Base-by-base conservation (phyloP, 2,888 invertebrate genomes). In the Microctonus brassicae region DNA sequence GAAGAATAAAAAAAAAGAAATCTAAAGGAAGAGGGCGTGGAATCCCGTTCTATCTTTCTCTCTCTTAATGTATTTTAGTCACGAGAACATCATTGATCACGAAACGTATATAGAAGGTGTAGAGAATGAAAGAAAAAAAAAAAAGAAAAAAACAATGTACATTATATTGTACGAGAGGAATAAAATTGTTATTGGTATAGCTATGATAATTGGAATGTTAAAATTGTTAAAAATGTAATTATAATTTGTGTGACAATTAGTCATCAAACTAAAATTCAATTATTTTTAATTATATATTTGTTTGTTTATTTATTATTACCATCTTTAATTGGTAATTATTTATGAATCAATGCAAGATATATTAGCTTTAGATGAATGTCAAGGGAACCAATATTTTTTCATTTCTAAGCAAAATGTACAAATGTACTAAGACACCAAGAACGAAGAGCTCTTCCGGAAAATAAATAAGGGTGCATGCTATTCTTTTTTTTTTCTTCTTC, bases 61-160 rank as follows among this genome's bases (percentile, higher is more conserved):
- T 47, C 17, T 47, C 47, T 36, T 53, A 67, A 61, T 61, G 73
- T 77, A 77, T 76, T 74, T 73, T 74, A 76, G 77, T 77, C 75
- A 77, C 77, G 77, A 72, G 75, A 73, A 70, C 70, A 55, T 74
- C 72, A 77, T 77, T 74, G 74, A 77, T 77, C 75, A 74, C 71
- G 52, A 47, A 62, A 26, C 55, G 55, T 55, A 55, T 55, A 55
- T 42, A 33, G 42, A 58, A 29, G 63, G 29, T 67, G 47, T 69
- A 42, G 67, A 34, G 64, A 39, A 11, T 34, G 52, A 39, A 65
- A 61, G 61, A 61, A 29, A 47, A 53, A 52, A 62, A 70, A 33
- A n/a, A 60, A 39, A 68, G 36, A 53, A 33, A 33, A 53, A 42
- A 70, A 39, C 10, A 36, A 17, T 68, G 17, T 17, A 47, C 53